Evolutionary conservation across 2,113 vertebrate species (phyloP), one percentile per base, ranked within the genome.

Genomic region (Leucosticte australis): DNA sequence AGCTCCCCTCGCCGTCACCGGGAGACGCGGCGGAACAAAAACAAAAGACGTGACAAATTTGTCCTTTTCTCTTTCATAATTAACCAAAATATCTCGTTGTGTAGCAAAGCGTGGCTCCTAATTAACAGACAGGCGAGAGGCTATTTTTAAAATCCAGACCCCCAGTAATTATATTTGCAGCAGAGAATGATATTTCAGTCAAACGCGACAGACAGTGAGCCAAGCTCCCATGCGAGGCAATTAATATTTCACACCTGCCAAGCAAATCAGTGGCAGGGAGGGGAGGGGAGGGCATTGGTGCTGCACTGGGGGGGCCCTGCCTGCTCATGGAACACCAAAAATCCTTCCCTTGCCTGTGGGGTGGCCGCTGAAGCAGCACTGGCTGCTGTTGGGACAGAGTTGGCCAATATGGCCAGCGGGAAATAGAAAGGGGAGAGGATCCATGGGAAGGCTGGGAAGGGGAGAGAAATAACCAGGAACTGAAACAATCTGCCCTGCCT

Each of bases 231-330:
- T 97, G 97, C 94, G 98, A 98, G 96, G 98, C 98, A 98, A 98
- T 98, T 98, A 98, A 98, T 98, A 98, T 98, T 98, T 98, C 97
- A 98, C 98, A 98, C 98, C 98, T 98, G 98, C 98, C 98, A 98
- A 97, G 97, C 93, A 90, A 95, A 97, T 91, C 94, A 89, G 97
- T 53, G 30, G 88, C 3, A 30, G 93, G 90, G 91, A 96, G 93
- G 91, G 85, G 93, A 95, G 92, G 73, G 87, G 80, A 83, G 37
- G 76, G 90, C 35, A 10, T 57, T 11, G 95, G 74, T 64, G 74
- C n/a, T 67, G 70, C 14, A 1, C 78, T 60, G 41, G 75, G 70
- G 52, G 50, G 83, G 52, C 20, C 56, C 84, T 8, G 31, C 70
- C 87, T 80, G 73, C 31, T 41, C 18, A 5, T 7, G 14, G 63